These are phyloP conservation scores for Stigmatopora argus DNA, from an alignment of 2,113 vertebrate genomes.

Conservation along the genomic window DNA sequence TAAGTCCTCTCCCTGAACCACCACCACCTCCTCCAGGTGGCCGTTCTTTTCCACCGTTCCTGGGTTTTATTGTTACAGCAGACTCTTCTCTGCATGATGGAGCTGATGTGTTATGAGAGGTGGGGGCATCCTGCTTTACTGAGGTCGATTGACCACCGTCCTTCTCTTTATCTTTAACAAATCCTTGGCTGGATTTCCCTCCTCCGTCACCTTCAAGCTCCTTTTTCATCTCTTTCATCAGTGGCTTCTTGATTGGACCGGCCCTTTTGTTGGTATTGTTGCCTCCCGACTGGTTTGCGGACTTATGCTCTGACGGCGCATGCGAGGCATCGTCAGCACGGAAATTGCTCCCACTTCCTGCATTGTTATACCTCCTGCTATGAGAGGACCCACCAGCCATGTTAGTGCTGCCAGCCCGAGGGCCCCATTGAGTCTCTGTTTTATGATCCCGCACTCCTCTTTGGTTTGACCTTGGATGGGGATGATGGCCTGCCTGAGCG, in stretches of 20 bases:
- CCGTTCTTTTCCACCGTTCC: constrained; percentile 67
- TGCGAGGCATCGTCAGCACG: constrained; percentile 60
- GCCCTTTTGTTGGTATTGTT: constrained; percentile 67
- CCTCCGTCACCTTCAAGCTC: constrained; percentile 64
- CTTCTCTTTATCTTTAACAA: constrained; percentile 71
- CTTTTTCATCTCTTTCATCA: constrained; percentile 70
- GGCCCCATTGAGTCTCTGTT: constrained; percentile 89
- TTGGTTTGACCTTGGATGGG: constrained; percentile 67
- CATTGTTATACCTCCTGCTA: constrained; percentile 64
- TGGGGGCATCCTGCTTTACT: constrained; percentile 56
- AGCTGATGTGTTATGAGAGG: constrained; percentile 48
- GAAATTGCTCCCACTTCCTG: constrained; percentile 53
- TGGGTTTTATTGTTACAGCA: constrained; percentile 47
- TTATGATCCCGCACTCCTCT: constrained; percentile 79
- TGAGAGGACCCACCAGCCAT: constrained; percentile 64
- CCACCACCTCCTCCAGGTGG: constrained; percentile 41
- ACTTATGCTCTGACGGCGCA: constrained; percentile 57
- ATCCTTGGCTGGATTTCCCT: constrained; percentile 55
- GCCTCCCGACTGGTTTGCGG: constrained; percentile 53
- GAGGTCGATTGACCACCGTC: constrained; percentile 49
- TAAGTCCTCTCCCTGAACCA: constrained; percentile 56
- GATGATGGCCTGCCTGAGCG: constrained; percentile 53
- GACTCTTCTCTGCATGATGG: constrained; percentile 59
- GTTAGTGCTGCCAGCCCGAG: constrained; percentile 77
- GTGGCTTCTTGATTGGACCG: constrained; percentile 80